Evolutionary conservation across 2,113 vertebrate species (phyloP).

Genomic region (Boulengeromyrus knoepffleri): DNA sequence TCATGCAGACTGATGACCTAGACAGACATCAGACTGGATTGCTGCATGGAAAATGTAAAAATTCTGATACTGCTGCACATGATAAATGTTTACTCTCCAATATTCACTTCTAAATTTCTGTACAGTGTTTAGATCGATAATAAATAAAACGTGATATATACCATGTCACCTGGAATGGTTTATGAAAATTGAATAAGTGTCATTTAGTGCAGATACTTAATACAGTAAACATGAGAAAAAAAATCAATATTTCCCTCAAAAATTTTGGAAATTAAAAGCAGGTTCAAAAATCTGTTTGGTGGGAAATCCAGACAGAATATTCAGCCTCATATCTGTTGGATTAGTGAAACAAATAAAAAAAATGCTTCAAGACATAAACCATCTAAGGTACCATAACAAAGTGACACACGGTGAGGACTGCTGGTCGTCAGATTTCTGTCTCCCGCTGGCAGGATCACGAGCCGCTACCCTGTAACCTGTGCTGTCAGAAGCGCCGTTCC

Average conservation of each 20-base stretch:
- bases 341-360: background rate
- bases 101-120: background rate
- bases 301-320: background rate
- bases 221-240: background rate
- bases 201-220: background rate
- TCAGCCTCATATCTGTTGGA: background rate
- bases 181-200: background rate
- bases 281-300: background rate
- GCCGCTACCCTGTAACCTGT: background rate
- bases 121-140: background rate
- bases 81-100: background rate
- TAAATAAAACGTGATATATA: background rate
- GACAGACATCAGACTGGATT: background rate
- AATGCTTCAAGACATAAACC: background rate
- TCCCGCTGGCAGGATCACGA: background rate
- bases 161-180: background rate
- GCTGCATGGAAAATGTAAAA: background rate
- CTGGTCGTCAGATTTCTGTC: background rate
- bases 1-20: background rate
- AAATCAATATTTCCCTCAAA: background rate
- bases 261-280: background rate
- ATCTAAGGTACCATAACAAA: background rate
- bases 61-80: background rate
- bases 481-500: background rate
- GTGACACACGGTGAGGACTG: background rate